Conservation (phyloP, 2,113 vertebrate species). For the Astatoreochromis straeleni region DNA sequence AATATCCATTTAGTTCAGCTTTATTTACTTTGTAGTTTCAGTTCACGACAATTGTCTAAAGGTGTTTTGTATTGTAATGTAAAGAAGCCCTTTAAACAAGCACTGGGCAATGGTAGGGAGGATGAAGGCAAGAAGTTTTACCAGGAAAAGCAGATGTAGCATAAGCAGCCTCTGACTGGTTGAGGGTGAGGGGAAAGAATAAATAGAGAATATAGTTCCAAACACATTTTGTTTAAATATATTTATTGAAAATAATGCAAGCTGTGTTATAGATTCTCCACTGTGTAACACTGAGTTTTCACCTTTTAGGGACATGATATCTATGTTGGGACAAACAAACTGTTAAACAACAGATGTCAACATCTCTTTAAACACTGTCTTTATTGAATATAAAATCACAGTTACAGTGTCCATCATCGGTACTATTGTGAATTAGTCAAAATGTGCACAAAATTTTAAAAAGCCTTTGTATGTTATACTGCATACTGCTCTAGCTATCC, state of each 20-base stretch:
- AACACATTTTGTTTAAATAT: neutral
- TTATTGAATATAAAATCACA: conserved; percentile 60
- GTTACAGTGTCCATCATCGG: conserved; percentile 19
- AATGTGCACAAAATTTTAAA: neutral
- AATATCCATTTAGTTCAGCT: neutral
- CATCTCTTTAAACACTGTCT: conserved; percentile 30
- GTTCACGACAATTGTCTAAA: neutral
- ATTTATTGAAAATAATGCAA: neutral
- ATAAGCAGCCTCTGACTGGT: neutral
- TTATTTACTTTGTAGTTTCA: neutral
- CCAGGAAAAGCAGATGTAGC: neutral
- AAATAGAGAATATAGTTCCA: neutral
- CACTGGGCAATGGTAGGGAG: neutral
- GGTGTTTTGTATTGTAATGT: neutral
- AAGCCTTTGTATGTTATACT: neutral
- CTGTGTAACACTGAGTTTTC: neutral
- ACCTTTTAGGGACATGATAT: neutral
- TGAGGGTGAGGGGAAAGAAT: neutral
- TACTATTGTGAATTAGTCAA: conserved; percentile 1
- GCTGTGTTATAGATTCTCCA: neutral
- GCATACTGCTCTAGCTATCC: neutral
- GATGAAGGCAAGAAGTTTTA: neutral
- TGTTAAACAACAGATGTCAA: neutral
- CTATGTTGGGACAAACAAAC: neutral
- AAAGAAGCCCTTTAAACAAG: neutral